These are phyloP conservation scores for Corythornis madagascariensis DNA, from an alignment of 2,113 vertebrate genomes.

Conservation along the genomic window DNA sequence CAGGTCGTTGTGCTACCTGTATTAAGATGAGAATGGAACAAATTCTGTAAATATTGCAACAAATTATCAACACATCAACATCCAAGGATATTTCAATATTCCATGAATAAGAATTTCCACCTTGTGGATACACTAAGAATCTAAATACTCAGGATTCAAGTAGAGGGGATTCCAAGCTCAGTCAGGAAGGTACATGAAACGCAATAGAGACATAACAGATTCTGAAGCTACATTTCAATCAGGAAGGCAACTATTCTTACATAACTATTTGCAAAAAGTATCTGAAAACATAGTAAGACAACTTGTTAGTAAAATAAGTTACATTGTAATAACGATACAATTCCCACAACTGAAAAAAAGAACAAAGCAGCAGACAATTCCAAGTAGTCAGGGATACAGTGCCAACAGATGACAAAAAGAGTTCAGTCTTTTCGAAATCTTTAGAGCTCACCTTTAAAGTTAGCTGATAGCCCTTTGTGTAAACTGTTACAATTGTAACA, in stretches of 20 bases:
- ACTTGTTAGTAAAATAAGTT: neutral
- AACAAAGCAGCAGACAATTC: neutral
- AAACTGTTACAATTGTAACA: neutral
- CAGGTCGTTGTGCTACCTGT: conserved; percentile 87
- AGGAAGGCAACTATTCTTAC: neutral
- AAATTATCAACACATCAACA: neutral
- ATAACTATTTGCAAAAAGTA: neutral
- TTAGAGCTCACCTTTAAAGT: neutral
- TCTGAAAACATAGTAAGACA: neutral
- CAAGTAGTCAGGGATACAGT: neutral
- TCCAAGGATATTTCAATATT: neutral
- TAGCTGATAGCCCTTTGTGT: neutral
- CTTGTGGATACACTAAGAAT: neutral
- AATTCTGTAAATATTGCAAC: neutral
- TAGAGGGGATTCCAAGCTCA: neutral
- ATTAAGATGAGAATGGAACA: conserved; percentile 41
- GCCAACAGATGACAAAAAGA: neutral
- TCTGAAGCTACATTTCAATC: neutral
- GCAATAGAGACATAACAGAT: neutral
- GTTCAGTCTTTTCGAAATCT: neutral
- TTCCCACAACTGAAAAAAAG: neutral
- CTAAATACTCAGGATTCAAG: neutral
- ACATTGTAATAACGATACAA: neutral
- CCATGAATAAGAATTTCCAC: neutral
- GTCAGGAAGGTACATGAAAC: neutral